Conservation (phyloP, 2,888 invertebrate genomes). For the Isoperla grammatica region DNA sequence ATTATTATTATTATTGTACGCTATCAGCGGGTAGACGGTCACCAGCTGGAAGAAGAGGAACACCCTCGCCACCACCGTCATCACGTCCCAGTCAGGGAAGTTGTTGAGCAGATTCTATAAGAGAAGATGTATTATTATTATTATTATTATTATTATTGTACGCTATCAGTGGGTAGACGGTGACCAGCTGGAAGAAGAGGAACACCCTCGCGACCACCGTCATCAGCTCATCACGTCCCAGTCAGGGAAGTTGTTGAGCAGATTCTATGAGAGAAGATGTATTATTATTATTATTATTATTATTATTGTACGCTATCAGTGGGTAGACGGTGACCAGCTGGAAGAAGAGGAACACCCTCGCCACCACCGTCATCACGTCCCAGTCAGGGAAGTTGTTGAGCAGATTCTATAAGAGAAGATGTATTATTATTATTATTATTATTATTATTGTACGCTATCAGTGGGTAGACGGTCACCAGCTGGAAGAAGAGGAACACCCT, state of each 20-base stretch:
- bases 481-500: conserved; percentile 78
- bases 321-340: no score
- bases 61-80: conserved; percentile 75
- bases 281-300: no score
- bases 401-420: no score
- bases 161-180: conserved; percentile 80
- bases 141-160: no score
- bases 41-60: conserved; percentile 81
- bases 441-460: conserved; percentile 77
- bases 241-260: conserved; percentile 81
- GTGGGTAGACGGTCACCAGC: conserved; percentile 81
- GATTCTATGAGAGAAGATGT: conserved; percentile 60
- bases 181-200: conserved; percentile 79
- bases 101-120: conserved; percentile 87
- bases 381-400: no score
- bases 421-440: no score
- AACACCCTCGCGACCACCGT: conserved; percentile 75
- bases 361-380: no score
- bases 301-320: no score
- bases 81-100: conserved; percentile 69
- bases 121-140: no score
- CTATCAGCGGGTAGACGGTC: conserved; percentile 81
- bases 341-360: no score
- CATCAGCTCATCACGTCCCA: conserved; percentile 68
- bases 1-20: no score